Base-by-base conservation (phyloP, 2,797 vertebrate species). In the Sardinella longiceps region DNA sequence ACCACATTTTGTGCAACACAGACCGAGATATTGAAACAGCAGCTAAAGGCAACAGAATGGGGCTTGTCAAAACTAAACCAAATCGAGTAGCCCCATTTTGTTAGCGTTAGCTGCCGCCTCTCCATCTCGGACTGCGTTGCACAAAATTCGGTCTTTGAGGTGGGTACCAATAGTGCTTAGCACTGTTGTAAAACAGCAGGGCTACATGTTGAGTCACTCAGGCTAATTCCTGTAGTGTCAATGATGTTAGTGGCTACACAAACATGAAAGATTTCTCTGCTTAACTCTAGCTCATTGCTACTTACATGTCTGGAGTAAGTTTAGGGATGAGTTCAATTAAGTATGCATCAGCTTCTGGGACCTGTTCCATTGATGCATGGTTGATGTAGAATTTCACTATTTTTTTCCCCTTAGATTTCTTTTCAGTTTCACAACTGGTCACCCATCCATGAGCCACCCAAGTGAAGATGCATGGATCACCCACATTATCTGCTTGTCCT, bases 241-340 rank as follows among this genome's bases (percentile, higher is more conserved):
- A 66, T 66, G 60, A 28, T 43, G 43, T 43, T 7, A 43, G 7
- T 43, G 43, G 39, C 39, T 43, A 6, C 39, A 2, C 39, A 43
- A 43, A 43, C 43, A 43, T 43, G 4, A 43, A 43, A 43, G 0
- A 66, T n/a, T 63, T 30, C 0, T 58, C 1, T 30, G n/a, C 45
- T 46, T 28, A 43, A 7, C 25, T 6, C n/a, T 82, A 1, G 46
- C 25, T 43, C 80, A 3, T 80, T 84, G 5, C 3, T 82, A 95
- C 96, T 96, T 92, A 99, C 98, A 97, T 2, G 9, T 96, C 96
- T 1, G 97, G 97, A 77, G 97, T 90, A 82, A 93, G 92, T 91
- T 97, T 98, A 74, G 96, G 96, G 83, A 98, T 94, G 66, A 98
- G 90, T 90, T 99, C 98, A 46, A 98, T 89, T 0, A 96, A 97